Evolutionary conservation across 2,113 vertebrate species (phyloP).

Genomic region (Glaucomys volans): DNA sequence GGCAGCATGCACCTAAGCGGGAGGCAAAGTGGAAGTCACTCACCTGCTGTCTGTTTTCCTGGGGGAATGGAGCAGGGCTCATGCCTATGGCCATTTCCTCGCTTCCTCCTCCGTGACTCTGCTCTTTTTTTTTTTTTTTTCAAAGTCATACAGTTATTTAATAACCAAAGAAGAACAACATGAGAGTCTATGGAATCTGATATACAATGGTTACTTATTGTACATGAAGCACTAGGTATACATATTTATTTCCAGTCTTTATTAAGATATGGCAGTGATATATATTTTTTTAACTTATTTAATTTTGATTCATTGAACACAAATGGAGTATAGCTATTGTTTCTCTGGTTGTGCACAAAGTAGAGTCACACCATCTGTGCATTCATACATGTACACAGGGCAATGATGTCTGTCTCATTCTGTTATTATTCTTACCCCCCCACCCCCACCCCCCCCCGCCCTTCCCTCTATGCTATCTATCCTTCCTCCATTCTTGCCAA

Average conservation of each 20-base stretch:
- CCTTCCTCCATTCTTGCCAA: no score
- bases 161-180: neutral
- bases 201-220: neutral
- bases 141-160: neutral
- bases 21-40: neutral
- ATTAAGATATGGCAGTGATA: neutral
- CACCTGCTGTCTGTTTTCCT: neutral
- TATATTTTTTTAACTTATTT: no score
- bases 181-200: neutral
- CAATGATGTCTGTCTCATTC: no score
- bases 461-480: no score
- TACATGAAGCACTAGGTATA: neutral
- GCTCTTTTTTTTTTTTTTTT: no score
- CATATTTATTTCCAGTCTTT: neutral
- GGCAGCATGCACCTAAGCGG: neutral
- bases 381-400: no score
- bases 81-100: neutral
- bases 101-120: neutral
- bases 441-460: no score
- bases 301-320: no score
- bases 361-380: no score
- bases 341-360: no score
- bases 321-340: no score
- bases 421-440: no score
- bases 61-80: neutral